Percentiles rank a stretch among this genome's conserved stretches.
Evolutionary conservation across 2,113 vertebrate species (phyloP).

Genomic region (Caretta caretta): DNA sequence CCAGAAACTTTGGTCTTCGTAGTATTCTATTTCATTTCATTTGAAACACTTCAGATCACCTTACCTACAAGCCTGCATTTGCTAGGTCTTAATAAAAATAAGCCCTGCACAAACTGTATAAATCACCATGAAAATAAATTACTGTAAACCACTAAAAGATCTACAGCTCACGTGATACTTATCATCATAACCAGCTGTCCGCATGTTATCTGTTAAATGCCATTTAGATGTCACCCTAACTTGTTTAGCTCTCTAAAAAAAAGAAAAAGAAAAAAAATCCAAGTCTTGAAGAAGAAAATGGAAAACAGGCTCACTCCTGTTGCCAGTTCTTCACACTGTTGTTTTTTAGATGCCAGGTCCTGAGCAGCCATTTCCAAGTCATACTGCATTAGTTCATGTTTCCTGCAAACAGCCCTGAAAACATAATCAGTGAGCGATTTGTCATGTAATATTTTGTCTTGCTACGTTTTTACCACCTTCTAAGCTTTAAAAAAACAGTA

Average conservation of each 20-base stretch:
- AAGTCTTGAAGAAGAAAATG: slow-evolving; percentile 53
- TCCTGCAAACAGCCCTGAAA: slow-evolving; percentile 93
- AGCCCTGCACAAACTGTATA: slow-evolving; percentile 11
- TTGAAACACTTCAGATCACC: neutral
- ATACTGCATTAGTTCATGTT: slow-evolving; percentile 94
- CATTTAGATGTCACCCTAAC: slow-evolving; percentile 57
- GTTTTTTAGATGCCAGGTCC: slow-evolving; percentile 92
- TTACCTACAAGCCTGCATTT: slow-evolving; percentile 13
- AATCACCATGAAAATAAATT: slow-evolving; percentile 26
- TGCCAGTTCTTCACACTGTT: slow-evolving; percentile 93
- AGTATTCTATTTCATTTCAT: neutral
- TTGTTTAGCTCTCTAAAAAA: slow-evolving; percentile 16
- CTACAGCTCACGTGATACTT: slow-evolving; percentile 4
- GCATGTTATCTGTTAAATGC: neutral
- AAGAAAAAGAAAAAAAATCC: slow-evolving; percentile 24
- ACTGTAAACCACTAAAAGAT: slow-evolving; percentile 27
- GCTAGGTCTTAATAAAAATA: neutral
- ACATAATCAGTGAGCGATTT: slow-evolving; percentile 25
- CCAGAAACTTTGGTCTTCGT: neutral
- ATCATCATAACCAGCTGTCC: neutral
- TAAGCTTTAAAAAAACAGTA: neutral
- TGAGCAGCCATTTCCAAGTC: slow-evolving; percentile 91
- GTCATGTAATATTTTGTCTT: slow-evolving; percentile 8
- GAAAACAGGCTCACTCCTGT: slow-evolving; percentile 86
- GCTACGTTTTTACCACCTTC: neutral